A percentile compares a stretch with the other conserved stretches of the same genome.
Evolutionary conservation across 2,113 vertebrate species (phyloP).

Genomic region (Sialia sialis): DNA sequence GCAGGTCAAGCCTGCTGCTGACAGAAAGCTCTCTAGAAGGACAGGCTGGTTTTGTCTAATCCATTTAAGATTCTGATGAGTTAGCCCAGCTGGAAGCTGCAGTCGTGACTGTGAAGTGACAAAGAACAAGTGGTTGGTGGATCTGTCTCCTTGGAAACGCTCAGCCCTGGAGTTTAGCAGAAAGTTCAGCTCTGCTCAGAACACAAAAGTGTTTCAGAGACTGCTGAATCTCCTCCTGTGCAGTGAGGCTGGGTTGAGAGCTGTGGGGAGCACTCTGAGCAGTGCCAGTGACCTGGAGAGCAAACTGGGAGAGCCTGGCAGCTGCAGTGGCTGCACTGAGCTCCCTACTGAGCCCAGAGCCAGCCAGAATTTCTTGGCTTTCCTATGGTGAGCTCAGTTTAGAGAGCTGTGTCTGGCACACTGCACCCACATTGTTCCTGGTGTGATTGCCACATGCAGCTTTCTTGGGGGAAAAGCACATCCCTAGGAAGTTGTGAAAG

Average conservation of each 20-base stretch:
- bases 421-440: background rate
- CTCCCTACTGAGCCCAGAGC: background rate
- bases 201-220: background rate
- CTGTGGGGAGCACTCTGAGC: background rate
- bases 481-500: background rate
- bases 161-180: conserved; percentile 3
- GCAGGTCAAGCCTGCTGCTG: background rate
- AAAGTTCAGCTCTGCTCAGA: background rate
- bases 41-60: conserved; percentile 26
- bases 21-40: conserved; percentile 3
- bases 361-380: background rate
- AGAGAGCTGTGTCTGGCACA: background rate
- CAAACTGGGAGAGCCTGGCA: background rate
- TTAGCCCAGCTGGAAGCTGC: conserved; percentile 45
- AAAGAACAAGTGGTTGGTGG: conserved; percentile 34
- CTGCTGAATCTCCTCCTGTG: background rate
- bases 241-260: background rate
- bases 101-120: conserved; percentile 56
- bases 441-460: background rate
- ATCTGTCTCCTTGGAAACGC: conserved; percentile 50
- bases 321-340: background rate
- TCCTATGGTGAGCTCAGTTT: background rate
- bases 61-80: conserved; percentile 54
- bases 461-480: background rate
- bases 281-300: background rate